A percentile compares a stretch with the other conserved stretches of the same genome.
Conservation (phyloP, 2,888 invertebrate species). For the Anticlea derivata region DNA sequence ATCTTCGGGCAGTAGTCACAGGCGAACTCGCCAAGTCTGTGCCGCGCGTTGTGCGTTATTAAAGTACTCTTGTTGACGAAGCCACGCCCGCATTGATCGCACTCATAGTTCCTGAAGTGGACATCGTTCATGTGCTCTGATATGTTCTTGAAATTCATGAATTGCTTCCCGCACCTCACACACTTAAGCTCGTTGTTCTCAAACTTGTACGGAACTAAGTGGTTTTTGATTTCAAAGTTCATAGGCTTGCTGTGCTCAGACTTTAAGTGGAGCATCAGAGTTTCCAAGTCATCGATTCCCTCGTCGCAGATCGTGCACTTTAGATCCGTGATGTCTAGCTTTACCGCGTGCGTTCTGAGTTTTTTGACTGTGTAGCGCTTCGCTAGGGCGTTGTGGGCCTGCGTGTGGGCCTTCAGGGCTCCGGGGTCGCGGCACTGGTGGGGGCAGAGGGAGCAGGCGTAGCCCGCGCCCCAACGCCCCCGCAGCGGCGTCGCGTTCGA, state of each 20-base stretch:
- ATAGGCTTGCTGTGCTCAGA: constrained; percentile 45
- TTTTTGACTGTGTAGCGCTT: constrained; percentile 37
- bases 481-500: constrained; percentile 50
- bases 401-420: constrained; percentile 45
- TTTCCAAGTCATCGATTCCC: constrained; percentile 45
- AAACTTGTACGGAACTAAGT: constrained; percentile 65
- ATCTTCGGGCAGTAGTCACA: constrained; percentile 58
- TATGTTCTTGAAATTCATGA: constrained; percentile 54
- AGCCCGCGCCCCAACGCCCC: constrained; percentile 39
- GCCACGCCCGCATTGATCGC: constrained; percentile 52
- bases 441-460: constrained; percentile 43
- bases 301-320: constrained; percentile 52
- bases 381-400: constrained; percentile 29
- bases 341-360: constrained; percentile 46
- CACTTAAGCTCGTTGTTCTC: constrained; percentile 48
- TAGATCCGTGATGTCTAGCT: constrained; percentile 59
- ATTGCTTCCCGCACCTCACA: constrained; percentile 50
- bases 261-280: constrained; percentile 49
- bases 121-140: constrained; percentile 60
- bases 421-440: constrained; percentile 32
- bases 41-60: constrained; percentile 42
- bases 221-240: constrained; percentile 54
- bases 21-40: constrained; percentile 36
- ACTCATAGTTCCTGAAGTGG: constrained; percentile 62
- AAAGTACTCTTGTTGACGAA: constrained; percentile 49